Evolutionary conservation across 2,888 invertebrate species (phyloP), one percentile per base, ranked within the genome.

Genomic region (Drosophila mettleri): DNA sequence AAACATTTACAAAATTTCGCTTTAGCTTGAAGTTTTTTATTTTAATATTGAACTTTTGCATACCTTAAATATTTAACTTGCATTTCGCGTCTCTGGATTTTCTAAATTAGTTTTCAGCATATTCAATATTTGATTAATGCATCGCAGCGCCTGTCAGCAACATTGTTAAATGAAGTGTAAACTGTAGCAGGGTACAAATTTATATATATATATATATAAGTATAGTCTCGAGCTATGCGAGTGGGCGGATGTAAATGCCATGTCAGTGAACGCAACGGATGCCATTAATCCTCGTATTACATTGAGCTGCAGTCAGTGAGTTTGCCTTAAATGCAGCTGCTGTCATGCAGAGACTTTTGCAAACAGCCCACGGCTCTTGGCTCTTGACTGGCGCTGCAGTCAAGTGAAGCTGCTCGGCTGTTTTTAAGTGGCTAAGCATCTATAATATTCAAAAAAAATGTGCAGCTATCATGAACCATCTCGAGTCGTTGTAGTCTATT

Each of bases 241-340:
- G 38, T 33, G 49, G 55, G 53, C 38, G 54, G 24, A 67, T 59
- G 58, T 69, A 68, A 43, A 57, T 41, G 46, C 31, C 67, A 61
- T 62, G 75, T 79, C 75, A 75, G 79, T 75, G 75, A 59, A 79
- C 64, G 69, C 52, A 48, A 57, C 64, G 55, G 64, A 61, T 57
- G 69, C 84, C 88, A 81, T 88, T 86, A 83, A 88, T 86, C 78
- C 80, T 82, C 60, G 34, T 70, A 65, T 53, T 69, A 78, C 78
- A 85, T 63, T 27, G 65, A 63, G 67, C 27, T 69, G 74, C 68
- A 69, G 51, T 38, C 33, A 31, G 27, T 9, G 41, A 62, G 51
- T 31, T 27, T 27, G 29, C 29, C n/a, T 7, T 9, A 36, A 8
- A 16, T 36, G 52, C 69, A 27, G 53, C 14, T 34, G 52, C 78